Percentiles rank a stretch among this genome's conserved stretches.
phyloP scores from a whole-genome alignment of 2,113 vertebrate species.

The Xenopus borealis region DNA sequence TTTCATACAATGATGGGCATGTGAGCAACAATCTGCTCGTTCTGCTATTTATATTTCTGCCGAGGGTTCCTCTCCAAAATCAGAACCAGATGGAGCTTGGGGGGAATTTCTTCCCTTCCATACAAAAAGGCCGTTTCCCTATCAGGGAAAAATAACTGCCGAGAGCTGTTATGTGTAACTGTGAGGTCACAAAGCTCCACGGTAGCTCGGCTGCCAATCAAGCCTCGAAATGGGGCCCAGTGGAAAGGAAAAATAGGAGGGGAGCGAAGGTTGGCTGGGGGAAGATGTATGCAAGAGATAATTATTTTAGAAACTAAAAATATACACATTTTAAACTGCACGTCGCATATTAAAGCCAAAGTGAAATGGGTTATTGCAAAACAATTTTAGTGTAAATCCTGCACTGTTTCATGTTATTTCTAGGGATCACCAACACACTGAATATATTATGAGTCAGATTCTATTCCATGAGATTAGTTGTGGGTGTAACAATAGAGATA shows the following conservation, averaged over 20 bases:
- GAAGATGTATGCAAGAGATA: not conserved
- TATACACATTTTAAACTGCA: not conserved
- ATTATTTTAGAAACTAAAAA: not conserved
- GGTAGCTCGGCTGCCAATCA: slow-evolving; percentile 23
- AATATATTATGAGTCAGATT: too few species aligned
- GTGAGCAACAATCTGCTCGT: not conserved
- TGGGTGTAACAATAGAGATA: too few species aligned
- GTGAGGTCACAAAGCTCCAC: not conserved
- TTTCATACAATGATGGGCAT: not conserved
- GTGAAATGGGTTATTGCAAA: too few species aligned
- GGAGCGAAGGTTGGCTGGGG: not conserved
- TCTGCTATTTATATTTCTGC: not conserved
- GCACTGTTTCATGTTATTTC: too few species aligned
- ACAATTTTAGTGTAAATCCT: too few species aligned
- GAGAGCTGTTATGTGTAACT: not conserved
- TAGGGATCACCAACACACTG: too few species aligned
- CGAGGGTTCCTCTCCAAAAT: not conserved
- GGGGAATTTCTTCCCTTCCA: not conserved
- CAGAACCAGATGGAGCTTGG: slow-evolving; percentile 9
- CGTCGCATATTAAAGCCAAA: too few species aligned
- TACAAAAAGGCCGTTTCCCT: not conserved
- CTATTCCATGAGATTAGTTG: too few species aligned
- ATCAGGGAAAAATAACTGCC: slow-evolving; percentile 7
- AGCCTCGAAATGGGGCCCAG: not conserved
- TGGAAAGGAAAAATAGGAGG: not conserved